phyloP scores from a whole-genome alignment of 2,888 invertebrate genomes.

The Scaptomyza cyrtandrae region DNA sequence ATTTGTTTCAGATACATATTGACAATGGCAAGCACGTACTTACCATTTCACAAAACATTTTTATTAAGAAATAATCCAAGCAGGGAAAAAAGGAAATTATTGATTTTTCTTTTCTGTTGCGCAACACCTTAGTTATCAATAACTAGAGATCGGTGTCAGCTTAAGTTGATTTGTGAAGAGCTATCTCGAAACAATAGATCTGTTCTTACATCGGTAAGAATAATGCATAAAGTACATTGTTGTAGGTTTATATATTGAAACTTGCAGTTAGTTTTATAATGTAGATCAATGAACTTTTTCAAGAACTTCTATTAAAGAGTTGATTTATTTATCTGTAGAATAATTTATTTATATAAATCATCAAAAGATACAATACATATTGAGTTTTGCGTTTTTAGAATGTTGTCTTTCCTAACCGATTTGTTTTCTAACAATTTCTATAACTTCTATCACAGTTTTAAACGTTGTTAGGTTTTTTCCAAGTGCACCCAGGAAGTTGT shows the following conservation, averaged over 20 bases:
- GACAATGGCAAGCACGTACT: conserved; percentile 48
- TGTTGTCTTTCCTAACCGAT: background rate
- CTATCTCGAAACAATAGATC: too few species aligned
- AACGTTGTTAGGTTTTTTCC: background rate
- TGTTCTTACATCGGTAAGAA: too few species aligned
- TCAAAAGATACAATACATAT: background rate
- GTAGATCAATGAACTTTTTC: too few species aligned
- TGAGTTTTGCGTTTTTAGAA: background rate
- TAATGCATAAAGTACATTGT: too few species aligned
- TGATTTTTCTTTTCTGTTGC: conserved; percentile 6
- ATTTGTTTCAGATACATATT: conserved; percentile 44
- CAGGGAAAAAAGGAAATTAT: background rate
- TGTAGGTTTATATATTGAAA: background rate
- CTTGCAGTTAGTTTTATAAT: too few species aligned
- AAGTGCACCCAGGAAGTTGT: conserved; percentile 44
- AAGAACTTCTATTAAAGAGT: too few species aligned
- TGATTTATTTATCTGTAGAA: too few species aligned
- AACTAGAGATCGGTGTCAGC: conserved; percentile 18
- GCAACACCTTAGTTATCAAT: conserved; percentile 33
- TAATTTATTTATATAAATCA: too few species aligned
- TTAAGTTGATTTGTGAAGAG: conserved; percentile 5
- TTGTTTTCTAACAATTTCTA: background rate
- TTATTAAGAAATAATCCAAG: conserved; percentile 24
- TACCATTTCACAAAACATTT: background rate
- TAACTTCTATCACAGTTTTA: background rate